Conservation (phyloP, 2,888 invertebrate genomes). For the Lydus trimaculatus region DNA sequence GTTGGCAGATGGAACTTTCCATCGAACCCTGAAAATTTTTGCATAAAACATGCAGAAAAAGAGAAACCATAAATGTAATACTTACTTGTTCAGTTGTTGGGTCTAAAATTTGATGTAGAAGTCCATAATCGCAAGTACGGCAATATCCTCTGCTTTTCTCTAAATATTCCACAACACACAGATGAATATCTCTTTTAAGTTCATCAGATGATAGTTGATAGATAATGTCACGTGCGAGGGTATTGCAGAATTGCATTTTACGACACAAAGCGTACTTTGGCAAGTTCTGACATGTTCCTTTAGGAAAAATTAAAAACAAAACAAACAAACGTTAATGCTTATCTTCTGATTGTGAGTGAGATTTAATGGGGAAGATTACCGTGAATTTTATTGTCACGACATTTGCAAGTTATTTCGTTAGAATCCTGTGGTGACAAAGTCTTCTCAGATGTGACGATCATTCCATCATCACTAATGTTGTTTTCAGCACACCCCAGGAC, state of each 20-base stretch:
- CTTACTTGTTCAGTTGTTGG: too few relatives aligned
- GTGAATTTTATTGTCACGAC: too few relatives aligned
- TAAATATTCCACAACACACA: constrained; percentile 65
- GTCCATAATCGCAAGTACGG: constrained; percentile 65
- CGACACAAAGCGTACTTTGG: constrained; percentile 71
- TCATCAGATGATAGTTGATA: constrained; percentile 70
- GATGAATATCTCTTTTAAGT: constrained; percentile 70
- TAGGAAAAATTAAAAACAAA: constrained; percentile 35
- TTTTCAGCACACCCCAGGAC: constrained; percentile 70
- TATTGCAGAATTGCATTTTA: constrained; percentile 67
- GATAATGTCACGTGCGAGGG: constrained; percentile 66
- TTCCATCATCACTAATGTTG: constrained; percentile 63
- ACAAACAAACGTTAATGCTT: constrained; percentile 28
- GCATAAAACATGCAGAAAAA: too few relatives aligned
- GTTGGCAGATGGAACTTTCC: too few relatives aligned
- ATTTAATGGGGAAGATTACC: too few relatives aligned
- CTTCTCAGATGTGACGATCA: constrained; percentile 35
- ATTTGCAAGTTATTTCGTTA: constrained; percentile 57
- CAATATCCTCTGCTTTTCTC: constrained; percentile 68
- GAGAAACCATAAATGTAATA: too few relatives aligned
- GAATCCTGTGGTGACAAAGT: constrained; percentile 33
- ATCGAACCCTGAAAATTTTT: too few relatives aligned
- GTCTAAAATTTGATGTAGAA: too few relatives aligned
- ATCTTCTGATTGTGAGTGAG: too few relatives aligned
- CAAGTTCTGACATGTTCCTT: constrained; percentile 63